Evolutionary conservation across 2,888 invertebrate genomes (phyloP).

Genomic region (Callyntrura sp.): DNA sequence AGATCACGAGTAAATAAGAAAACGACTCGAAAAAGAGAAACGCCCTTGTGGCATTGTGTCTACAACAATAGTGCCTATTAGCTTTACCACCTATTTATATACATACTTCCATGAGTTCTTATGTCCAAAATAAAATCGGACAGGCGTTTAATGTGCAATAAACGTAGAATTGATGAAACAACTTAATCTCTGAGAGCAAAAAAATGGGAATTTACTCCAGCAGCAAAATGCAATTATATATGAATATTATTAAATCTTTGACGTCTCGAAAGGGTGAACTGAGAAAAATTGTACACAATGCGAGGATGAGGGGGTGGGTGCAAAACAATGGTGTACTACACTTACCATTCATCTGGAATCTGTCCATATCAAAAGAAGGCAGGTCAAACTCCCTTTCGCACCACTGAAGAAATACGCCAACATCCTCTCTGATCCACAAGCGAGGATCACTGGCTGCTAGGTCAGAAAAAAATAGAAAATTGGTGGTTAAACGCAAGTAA

Average conservation of each 20-base stretch:
- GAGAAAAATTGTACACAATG: background rate
- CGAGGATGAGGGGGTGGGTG: background rate
- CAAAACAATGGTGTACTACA: background rate
- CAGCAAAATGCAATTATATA: conserved; percentile 10
- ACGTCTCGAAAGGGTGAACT: background rate
- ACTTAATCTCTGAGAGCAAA: background rate
- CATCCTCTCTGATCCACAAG: conserved; percentile 96
- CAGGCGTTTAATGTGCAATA: conserved; percentile 28
- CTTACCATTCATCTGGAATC: conserved; percentile 98
- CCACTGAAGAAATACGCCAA: conserved; percentile 94
- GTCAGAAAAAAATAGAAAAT: conserved; percentile 71
- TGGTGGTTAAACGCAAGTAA: too few species aligned
- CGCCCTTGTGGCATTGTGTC: conserved; percentile 70
- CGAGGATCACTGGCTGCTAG: conserved; percentile 92
- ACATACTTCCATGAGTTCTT: background rate
- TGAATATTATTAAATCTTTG: background rate
- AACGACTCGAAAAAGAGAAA: conserved; percentile 52
- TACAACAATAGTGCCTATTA: background rate
- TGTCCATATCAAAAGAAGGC: conserved; percentile 95
- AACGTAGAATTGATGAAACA: conserved; percentile 1
- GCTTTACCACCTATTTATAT: background rate
- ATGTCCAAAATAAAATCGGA: conserved; percentile 6
- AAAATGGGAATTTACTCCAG: conserved; percentile 17
- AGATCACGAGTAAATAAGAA: conserved; percentile 43
- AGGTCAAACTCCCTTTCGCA: conserved; percentile 97